These are phyloP conservation scores for Cyclophora albipunctata DNA, from an alignment of 2,888 invertebrate species.

Conservation along the genomic window DNA sequence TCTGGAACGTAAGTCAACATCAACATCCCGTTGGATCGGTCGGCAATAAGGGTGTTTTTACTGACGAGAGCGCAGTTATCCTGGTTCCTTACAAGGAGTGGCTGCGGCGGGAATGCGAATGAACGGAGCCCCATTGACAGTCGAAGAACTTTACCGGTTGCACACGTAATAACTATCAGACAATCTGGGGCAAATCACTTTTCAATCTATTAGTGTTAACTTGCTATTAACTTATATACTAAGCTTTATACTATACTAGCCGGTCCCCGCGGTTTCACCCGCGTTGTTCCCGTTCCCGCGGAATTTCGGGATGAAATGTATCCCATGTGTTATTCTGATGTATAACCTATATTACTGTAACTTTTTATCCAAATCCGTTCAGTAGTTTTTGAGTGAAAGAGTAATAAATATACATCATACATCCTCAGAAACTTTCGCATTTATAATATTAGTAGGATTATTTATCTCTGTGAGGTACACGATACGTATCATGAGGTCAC, in stretches of 20 bases:
- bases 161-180: neutral
- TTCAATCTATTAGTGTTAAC: too few relatives aligned
- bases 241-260: too few relatives aligned
- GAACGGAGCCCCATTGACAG: slow-evolving; percentile 39
- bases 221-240: neutral
- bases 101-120: slow-evolving; percentile 28
- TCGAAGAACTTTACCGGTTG: slow-evolving; percentile 3
- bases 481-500: slow-evolving; percentile 8
- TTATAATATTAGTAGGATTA: neutral
- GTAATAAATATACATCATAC: too few relatives aligned
- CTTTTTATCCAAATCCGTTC: too few relatives aligned
- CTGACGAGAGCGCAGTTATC: slow-evolving; percentile 53
- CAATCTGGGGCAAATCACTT: too few relatives aligned
- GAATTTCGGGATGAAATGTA: too few relatives aligned
- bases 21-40: slow-evolving; percentile 30
- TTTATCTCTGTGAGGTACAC: slow-evolving; percentile 8
- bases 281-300: too few relatives aligned
- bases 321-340: too few relatives aligned
- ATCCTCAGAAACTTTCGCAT: too few relatives aligned
- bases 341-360: too few relatives aligned
- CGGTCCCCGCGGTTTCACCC: too few relatives aligned
- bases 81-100: slow-evolving; percentile 60
- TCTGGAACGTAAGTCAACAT: slow-evolving; percentile 22
- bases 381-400: too few relatives aligned
- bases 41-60: slow-evolving; percentile 56